Evolutionary conservation across 2,797 vertebrate species (phyloP).

Genomic region (Microctenopoma steveboyesi): DNA sequence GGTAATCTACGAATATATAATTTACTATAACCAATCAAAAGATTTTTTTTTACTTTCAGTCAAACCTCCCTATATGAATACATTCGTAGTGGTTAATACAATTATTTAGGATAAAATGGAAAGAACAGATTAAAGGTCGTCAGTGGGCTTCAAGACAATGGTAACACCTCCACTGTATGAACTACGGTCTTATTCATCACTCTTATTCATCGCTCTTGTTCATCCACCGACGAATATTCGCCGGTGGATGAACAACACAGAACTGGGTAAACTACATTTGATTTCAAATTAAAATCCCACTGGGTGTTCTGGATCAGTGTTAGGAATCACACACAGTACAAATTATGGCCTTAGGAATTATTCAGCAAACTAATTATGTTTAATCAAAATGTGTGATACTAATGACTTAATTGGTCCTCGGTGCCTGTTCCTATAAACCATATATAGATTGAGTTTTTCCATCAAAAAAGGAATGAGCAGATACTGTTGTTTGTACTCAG

Average conservation of each 20-base stretch:
- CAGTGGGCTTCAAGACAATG: constrained; percentile 3
- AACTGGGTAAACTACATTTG: constrained; percentile 22
- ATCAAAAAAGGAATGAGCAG: constrained; percentile 36
- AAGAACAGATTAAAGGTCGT: constrained; percentile 65
- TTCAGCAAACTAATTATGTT: constrained; percentile 63
- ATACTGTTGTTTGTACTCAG: constrained; percentile 60
- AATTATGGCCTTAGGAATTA: constrained; percentile 67
- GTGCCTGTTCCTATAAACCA: constrained; percentile 78
- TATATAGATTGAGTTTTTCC: constrained; percentile 63
- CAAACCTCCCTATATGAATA: neutral
- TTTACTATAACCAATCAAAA: neutral
- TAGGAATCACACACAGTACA: constrained; percentile 28
- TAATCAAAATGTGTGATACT: constrained; percentile 71
- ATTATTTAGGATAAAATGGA: neutral
- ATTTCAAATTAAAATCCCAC: constrained; percentile 26
- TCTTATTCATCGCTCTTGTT: no score
- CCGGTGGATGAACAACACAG: constrained; percentile 24
- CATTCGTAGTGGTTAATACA: constrained; percentile 9
- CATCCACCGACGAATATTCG: neutral
- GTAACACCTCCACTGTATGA: neutral
- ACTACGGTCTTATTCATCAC: neutral
- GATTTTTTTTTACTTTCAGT: constrained; percentile 2
- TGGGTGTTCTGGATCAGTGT: constrained; percentile 29
- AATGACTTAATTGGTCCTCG: constrained; percentile 81
- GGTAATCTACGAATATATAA: constrained; percentile 15